Evolutionary conservation across 2,888 invertebrate genomes (phyloP).

Genomic region (Diarsia brunnea): DNA sequence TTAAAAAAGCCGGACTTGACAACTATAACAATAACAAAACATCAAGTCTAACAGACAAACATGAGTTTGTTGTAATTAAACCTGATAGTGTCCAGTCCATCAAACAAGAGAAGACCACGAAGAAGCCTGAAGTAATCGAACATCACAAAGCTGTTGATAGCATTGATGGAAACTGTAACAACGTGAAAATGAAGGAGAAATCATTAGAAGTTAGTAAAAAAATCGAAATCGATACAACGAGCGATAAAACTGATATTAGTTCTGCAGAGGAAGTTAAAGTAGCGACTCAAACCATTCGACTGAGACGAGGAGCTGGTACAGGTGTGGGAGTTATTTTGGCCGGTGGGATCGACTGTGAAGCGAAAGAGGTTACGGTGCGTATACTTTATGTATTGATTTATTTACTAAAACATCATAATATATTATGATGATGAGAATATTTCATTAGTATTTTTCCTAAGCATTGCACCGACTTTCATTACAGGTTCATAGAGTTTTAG

Average conservation of each 20-base stretch:
- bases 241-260: conserved; percentile 70
- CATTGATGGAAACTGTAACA: conserved; percentile 43
- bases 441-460: background rate
- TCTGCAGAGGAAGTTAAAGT: conserved; percentile 71
- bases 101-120: conserved; percentile 68
- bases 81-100: conserved; percentile 60
- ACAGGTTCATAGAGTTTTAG: conserved; percentile 96
- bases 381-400: conserved; percentile 11
- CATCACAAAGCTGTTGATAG: conserved; percentile 63
- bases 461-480: conserved; percentile 32
- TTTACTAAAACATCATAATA: background rate
- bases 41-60: conserved; percentile 68
- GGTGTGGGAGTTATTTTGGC: conserved; percentile 97
- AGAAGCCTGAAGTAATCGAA: conserved; percentile 66
- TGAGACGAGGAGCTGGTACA: conserved; percentile 87
- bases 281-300: conserved; percentile 78
- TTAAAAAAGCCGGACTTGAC: conserved; percentile 81
- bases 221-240: conserved; percentile 63
- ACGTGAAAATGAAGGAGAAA: conserved; percentile 65
- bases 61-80: conserved; percentile 66
- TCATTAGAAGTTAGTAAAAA: conserved; percentile 57
- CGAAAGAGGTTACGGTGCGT: conserved; percentile 96
- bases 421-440: background rate
- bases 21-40: conserved; percentile 73
- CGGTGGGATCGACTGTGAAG: conserved; percentile 97